Evolutionary conservation across 2,888 invertebrate genomes (phyloP).

Genomic region (Trissolcus japonicus): DNA sequence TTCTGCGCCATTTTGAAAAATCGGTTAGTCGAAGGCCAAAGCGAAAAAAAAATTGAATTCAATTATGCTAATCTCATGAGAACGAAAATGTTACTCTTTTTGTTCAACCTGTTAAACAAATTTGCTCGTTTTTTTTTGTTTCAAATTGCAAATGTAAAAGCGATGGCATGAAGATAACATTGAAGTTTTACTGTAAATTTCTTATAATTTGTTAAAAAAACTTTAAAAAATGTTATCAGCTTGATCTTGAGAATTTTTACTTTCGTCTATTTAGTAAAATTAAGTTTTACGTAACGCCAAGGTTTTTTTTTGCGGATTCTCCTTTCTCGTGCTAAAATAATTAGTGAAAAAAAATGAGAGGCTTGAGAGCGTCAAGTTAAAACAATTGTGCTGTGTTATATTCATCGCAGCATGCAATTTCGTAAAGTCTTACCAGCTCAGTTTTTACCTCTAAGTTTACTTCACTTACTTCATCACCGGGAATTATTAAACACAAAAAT

Average conservation of each 20-base stretch:
- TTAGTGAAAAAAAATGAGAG: conserved; percentile 37
- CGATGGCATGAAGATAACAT: background rate
- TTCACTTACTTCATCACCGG: conserved; percentile 7
- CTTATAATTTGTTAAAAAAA: background rate
- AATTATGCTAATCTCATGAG: conserved; percentile 2
- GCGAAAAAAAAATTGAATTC: conserved; percentile 2
- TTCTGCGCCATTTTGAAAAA: conserved; percentile 45
- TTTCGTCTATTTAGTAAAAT: conserved; percentile 41
- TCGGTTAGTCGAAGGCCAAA: background rate
- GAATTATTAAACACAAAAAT: conserved; percentile 12
- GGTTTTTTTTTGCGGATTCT: conserved; percentile 41
- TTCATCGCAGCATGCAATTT: conserved; percentile 49
- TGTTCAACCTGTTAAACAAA: too few relatives aligned
- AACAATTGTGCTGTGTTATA: conserved; percentile 51
- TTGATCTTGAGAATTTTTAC: conserved; percentile 20
- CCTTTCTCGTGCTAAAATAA: conserved; percentile 45
- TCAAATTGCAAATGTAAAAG: too few relatives aligned
- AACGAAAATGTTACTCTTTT: background rate
- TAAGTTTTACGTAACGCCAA: conserved; percentile 41
- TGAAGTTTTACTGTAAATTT: background rate
- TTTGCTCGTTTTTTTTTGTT: too few relatives aligned
- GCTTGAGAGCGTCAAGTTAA: conserved; percentile 33
- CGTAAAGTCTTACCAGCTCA: conserved; percentile 30
- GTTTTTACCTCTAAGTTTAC: conserved; percentile 16
- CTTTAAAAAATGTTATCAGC: too few relatives aligned